Conservation (phyloP, 1,140 invertebrate genomes). For the Camponotus pennsylvanicus region DNA sequence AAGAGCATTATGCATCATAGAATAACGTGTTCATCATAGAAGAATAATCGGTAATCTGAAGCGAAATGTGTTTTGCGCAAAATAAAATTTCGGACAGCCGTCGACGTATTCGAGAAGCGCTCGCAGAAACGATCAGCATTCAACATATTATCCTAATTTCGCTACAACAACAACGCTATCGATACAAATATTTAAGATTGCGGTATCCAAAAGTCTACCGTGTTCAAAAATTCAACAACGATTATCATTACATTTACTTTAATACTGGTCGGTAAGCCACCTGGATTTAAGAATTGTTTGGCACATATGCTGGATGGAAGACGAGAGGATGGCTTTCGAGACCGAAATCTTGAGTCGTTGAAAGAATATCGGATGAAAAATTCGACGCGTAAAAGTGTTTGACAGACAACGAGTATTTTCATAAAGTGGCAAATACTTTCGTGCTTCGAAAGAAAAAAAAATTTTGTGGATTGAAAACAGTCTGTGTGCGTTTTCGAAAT, state of each 20-base stretch:
- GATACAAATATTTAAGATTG: slow-evolving; percentile 48
- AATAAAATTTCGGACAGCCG: slow-evolving; percentile 32
- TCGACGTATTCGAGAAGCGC: slow-evolving; percentile 32
- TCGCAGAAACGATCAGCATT: slow-evolving; percentile 44
- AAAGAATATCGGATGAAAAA: slow-evolving; percentile 9
- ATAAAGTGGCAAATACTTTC: background rate
- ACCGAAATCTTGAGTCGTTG: slow-evolving; percentile 1
- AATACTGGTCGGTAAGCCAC: slow-evolving; percentile 67
- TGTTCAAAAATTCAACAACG: slow-evolving; percentile 47
- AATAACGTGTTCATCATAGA: slow-evolving; percentile 42
- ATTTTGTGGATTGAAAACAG: background rate
- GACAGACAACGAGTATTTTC: slow-evolving; percentile 1
- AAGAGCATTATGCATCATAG: slow-evolving; percentile 15
- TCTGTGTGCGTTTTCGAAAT: background rate
- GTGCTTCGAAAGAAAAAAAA: slow-evolving; percentile 22
- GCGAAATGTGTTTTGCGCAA: slow-evolving; percentile 26
- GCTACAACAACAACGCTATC: slow-evolving; percentile 61
- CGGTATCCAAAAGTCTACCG: slow-evolving; percentile 60
- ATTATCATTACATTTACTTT: slow-evolving; percentile 62
- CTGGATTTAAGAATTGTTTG: slow-evolving; percentile 47
- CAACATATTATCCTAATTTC: slow-evolving; percentile 52
- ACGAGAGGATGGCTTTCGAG: slow-evolving; percentile 35
- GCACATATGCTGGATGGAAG: slow-evolving; percentile 37
- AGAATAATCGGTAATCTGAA: slow-evolving; percentile 36
- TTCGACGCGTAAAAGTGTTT: background rate